phyloP scores from a whole-genome alignment of 2,113 vertebrate genomes.

The Jacana jacana region DNA sequence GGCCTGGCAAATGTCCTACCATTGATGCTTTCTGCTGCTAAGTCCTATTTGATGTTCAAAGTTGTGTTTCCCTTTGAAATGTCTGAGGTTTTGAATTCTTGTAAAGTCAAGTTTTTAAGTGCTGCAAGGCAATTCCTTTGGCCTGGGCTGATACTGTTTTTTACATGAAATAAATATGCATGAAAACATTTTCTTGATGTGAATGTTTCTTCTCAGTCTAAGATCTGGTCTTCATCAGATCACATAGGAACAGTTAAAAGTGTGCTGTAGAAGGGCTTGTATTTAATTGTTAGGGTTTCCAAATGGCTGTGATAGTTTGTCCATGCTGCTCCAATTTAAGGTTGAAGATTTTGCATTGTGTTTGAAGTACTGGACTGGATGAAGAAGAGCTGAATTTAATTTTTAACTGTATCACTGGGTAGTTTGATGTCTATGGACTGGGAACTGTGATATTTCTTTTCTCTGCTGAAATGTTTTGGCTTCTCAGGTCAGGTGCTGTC shows the following conservation, averaged over 20 bases:
- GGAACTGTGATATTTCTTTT: not conserved
- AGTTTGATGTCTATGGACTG: not conserved
- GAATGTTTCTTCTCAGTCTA: not conserved
- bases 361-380: not conserved
- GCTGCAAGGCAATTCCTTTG: not conserved
- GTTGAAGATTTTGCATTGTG: not conserved
- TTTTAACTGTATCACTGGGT: not conserved
- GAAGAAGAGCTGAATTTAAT: not conserved
- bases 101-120: not conserved
- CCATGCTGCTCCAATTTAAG: not conserved
- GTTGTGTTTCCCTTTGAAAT: slow-evolving; percentile 8
- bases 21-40: not conserved
- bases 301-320: not conserved
- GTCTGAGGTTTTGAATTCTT: slow-evolving; percentile 9
- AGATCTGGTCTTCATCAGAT: not conserved
- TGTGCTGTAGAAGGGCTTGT: not conserved
- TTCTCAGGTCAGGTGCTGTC: not conserved
- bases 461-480: not conserved
- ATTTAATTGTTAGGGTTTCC: not conserved
- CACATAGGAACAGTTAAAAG: not conserved
- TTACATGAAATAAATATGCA: slow-evolving; percentile 2
- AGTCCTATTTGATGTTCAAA: slow-evolving; percentile 26
- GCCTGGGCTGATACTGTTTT: not conserved
- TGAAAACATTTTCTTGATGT: slow-evolving; percentile 20
- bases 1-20: not conserved